phyloP scores from a whole-genome alignment of 2,113 vertebrate genomes.

The Verasper variegatus region DNA sequence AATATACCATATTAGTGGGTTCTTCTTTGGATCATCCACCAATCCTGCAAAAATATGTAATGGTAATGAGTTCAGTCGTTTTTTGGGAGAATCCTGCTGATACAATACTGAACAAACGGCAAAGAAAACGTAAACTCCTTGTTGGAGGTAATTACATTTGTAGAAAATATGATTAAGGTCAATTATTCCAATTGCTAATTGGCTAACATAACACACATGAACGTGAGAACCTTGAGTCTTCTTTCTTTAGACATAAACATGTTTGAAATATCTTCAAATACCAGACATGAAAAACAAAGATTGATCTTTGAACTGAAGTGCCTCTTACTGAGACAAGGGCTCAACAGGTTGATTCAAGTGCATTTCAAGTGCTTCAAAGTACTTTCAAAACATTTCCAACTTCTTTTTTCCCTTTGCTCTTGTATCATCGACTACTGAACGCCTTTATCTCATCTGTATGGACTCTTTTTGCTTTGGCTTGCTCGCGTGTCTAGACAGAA shows the following conservation, averaged over 20 bases:
- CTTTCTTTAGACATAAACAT: background rate
- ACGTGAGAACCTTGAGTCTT: slow-evolving; percentile 8
- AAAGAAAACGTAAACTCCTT: too few relatives aligned
- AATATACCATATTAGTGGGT: too few relatives aligned
- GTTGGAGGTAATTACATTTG: too few relatives aligned
- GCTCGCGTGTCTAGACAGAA: slow-evolving; percentile 73
- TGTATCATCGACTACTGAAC: slow-evolving; percentile 24
- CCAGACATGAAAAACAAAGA: slow-evolving; percentile 33
- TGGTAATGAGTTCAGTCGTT: too few relatives aligned
- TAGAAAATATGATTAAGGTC: background rate
- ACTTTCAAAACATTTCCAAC: slow-evolving; percentile 53
- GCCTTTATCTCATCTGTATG: slow-evolving; percentile 45
- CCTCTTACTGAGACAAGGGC: slow-evolving; percentile 27
- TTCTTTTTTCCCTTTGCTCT: slow-evolving; percentile 23
- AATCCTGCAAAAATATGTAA: too few relatives aligned
- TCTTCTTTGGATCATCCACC: too few relatives aligned
- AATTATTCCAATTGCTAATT: background rate
- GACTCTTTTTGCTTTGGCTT: slow-evolving; percentile 52
- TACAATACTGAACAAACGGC: too few relatives aligned
- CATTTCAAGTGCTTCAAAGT: slow-evolving; percentile 59
- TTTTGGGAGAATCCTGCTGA: too few relatives aligned
- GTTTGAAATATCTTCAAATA: slow-evolving; percentile 14
- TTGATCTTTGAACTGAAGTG: slow-evolving; percentile 46
- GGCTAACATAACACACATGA: background rate
- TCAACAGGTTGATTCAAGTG: slow-evolving; percentile 56